Conservation (phyloP, 2,888 invertebrate genomes). For the Phyto melanocephala region DNA sequence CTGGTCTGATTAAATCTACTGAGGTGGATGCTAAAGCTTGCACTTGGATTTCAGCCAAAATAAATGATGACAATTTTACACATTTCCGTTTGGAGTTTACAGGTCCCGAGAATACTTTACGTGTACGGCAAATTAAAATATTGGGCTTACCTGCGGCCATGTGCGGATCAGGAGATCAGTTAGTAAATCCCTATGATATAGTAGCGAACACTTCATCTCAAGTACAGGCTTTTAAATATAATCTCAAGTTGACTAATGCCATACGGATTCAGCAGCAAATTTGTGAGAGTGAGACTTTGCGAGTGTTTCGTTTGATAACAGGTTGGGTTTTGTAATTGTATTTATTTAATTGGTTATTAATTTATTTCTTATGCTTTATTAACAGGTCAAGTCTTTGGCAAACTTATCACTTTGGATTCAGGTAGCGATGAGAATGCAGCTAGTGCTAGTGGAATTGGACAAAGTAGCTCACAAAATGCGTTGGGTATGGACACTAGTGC, state of each 20-base stretch:
- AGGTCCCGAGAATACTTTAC: conserved; percentile 93
- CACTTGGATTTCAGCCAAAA: conserved; percentile 93
- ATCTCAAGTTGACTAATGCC: conserved; percentile 75
- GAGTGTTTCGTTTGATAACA: conserved; percentile 94
- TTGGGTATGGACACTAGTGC: conserved; percentile 72
- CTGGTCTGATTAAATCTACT: conserved; percentile 87
- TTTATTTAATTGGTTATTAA: background rate
- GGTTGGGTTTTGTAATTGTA: conserved; percentile 54
- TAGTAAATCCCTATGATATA: conserved; percentile 62
- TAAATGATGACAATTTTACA: conserved; percentile 82
- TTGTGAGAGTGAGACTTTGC: conserved; percentile 93
- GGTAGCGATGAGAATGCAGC: conserved; percentile 64
- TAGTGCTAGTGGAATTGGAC: conserved; percentile 36
- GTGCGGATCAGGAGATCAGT: conserved; percentile 62
- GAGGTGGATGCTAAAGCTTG: conserved; percentile 92
- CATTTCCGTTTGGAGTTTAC: conserved; percentile 90
- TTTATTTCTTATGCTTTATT: background rate
- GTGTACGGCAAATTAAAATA: conserved; percentile 90
- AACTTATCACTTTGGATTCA: conserved; percentile 83
- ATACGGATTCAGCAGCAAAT: conserved; percentile 87
- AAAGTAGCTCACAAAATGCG: conserved; percentile 66
- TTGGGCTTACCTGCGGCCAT: conserved; percentile 81
- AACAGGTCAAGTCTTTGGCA: conserved; percentile 88
- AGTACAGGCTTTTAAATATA: conserved; percentile 68
- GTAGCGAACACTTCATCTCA: conserved; percentile 54